Conservation (phyloP, 2,797 vertebrate genomes). For the Centroberyx gerrardi region DNA sequence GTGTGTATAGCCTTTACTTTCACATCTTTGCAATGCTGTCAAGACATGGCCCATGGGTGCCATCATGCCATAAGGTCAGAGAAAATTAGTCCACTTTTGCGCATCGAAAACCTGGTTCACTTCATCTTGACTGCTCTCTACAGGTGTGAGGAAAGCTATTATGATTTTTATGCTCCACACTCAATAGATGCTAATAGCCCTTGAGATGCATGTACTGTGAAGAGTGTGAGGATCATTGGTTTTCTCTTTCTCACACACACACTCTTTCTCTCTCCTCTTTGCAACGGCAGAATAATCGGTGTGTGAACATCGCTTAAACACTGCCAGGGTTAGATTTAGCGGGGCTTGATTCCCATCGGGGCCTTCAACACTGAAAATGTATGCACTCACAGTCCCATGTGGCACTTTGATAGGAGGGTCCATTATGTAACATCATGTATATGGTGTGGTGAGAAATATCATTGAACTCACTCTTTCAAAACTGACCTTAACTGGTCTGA, state of each 20-base stretch:
- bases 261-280: slow-evolving; percentile 8
- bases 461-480: no score
- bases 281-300: slow-evolving; percentile 19
- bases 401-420: no score
- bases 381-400: no score
- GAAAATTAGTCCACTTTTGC: background rate
- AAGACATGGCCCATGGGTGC: slow-evolving; percentile 2
- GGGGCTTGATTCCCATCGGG: no score
- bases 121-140: slow-evolving; percentile 5
- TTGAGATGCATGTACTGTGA: slow-evolving; percentile 28
- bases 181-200: slow-evolving; percentile 30
- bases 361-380: no score
- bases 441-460: no score
- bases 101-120: background rate
- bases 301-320: slow-evolving; percentile 24
- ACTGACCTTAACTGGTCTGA: no score
- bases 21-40: slow-evolving; percentile 15
- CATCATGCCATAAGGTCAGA: background rate
- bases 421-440: no score
- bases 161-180: slow-evolving; percentile 9
- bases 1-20: slow-evolving; percentile 17
- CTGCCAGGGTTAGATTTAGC: background rate
- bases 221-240: slow-evolving; percentile 13
- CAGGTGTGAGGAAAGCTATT: slow-evolving; percentile 32
- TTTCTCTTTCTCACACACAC: background rate